Base-by-base conservation (phyloP, 2,888 invertebrate species). In the Netelia virgata region DNA sequence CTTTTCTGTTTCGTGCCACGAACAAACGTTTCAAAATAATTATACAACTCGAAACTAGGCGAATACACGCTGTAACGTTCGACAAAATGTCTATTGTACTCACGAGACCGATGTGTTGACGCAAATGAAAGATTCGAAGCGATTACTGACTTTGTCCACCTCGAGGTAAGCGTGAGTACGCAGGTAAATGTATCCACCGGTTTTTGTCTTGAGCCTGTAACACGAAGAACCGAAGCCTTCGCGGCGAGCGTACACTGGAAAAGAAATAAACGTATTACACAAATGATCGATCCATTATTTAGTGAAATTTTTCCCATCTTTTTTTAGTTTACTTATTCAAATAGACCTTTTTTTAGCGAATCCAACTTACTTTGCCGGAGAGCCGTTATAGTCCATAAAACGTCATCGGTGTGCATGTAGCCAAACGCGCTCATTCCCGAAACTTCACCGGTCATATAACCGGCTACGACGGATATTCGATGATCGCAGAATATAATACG, bases 401-500 rank as follows among this genome's bases (percentile, higher is more conserved):
- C 97, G 94, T 98, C 98, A 88, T 98, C 97, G 91, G 96, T 96
- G 94, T 97, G 97, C 96, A 98, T 98, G 92, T 97, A 98, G 77
- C 96, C 96, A 93, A 98, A 98, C 10, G 98, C 98, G 86, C 97
- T 97, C 83, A 96, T 94, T n/a, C 98, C 98, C 10, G 96, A 96
- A 0, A 98, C 97, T 94, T 98, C 98, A 88, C 97, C 97, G 11
- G 97, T 96, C 96, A 98, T 96, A 91, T 98, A 98, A 2, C 98
- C 98, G 76, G 97, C 97, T 14, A 98, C 97, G 82, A 97, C 94
- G 8, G 98, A 97, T 91, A 98, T 98, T 91, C 98, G 96, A 92
- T 98, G 98, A 93, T 98, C 98, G 92, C 97, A 97, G 92, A 97
- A 97, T 70, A 98, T 96, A 87, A 98, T 98, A 66, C 97, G 95